A percentile compares a stretch with the other conserved stretches of the same genome.
Evolutionary conservation across 2,797 vertebrate species (phyloP).

Genomic region (Zenarchopterus dispar): DNA sequence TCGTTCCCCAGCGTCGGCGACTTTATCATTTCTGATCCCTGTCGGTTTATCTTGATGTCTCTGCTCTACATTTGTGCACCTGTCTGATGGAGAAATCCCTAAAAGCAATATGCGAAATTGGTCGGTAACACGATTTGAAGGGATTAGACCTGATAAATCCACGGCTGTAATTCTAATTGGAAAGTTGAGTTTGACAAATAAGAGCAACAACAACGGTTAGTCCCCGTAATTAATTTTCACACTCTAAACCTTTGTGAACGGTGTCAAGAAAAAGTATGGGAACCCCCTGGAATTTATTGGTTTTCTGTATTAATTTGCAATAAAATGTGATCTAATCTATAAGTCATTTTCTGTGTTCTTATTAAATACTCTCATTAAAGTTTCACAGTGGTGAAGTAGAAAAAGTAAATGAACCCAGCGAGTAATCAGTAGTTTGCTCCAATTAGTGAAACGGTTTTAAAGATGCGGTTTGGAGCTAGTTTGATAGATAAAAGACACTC

Average conservation of each 20-base stretch:
- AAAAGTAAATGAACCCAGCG: too few species aligned
- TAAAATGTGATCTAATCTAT: too few species aligned
- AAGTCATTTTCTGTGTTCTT: too few species aligned
- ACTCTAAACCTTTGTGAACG: slow-evolving; percentile 14
- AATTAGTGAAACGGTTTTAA: too few species aligned
- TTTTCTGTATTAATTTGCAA: too few species aligned
- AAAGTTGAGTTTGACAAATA: slow-evolving; percentile 37
- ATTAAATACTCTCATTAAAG: too few species aligned
- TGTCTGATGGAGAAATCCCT: slow-evolving; percentile 47
- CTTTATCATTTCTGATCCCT: slow-evolving; percentile 64
- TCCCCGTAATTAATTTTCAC: slow-evolving; percentile 18
- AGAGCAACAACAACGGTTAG: slow-evolving; percentile 24
- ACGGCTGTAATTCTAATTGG: slow-evolving; percentile 62
- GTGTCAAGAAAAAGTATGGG: too few species aligned
- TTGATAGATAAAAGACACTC: too few species aligned
- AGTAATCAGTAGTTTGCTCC: too few species aligned
- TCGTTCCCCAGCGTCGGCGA: slow-evolving; percentile 8
- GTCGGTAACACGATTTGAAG: slow-evolving; percentile 63
- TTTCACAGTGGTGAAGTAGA: too few species aligned
- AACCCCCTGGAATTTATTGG: too few species aligned
- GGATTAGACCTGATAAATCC: slow-evolving; percentile 58
- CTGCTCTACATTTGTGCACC: slow-evolving; percentile 46
- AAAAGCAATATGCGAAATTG: slow-evolving; percentile 64
- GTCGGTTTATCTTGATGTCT: slow-evolving; percentile 21
- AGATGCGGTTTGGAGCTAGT: too few species aligned